These are phyloP conservation scores for Standfussiana lucernea DNA, from an alignment of 2,888 invertebrate species.

Conservation along the genomic window DNA sequence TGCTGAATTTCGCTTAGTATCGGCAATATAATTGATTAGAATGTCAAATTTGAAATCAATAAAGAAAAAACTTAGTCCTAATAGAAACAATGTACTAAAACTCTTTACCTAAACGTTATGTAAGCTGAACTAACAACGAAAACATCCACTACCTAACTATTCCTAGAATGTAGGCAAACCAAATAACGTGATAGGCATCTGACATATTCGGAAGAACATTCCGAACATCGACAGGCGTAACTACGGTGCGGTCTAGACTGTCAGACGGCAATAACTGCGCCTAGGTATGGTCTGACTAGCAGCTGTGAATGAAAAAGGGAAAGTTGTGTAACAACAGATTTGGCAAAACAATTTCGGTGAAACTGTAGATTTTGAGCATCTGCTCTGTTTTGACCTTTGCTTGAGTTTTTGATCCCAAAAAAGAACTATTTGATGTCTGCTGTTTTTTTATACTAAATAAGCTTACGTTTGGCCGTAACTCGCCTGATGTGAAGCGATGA, in stretches of 20 bases:
- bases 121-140: constrained; percentile 20
- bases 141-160: constrained; percentile 17
- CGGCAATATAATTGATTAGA: background rate
- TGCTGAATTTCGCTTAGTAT: background rate
- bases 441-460: background rate
- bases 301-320: constrained; percentile 4
- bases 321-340: background rate
- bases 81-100: background rate
- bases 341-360: background rate
- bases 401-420: background rate
- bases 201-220: constrained; percentile 52
- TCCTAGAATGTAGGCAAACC: constrained; percentile 31
- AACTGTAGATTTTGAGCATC: background rate
- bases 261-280: constrained; percentile 30
- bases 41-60: background rate
- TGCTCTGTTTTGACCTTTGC: background rate
- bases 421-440: background rate
- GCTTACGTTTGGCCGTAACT: background rate
- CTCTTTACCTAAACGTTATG: background rate
- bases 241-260: constrained; percentile 42
- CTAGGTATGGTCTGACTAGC: constrained; percentile 41
- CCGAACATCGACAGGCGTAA: constrained; percentile 48
- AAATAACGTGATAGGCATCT: constrained; percentile 46
- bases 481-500: background rate
- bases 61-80: background rate